Conservation (phyloP, 2,888 invertebrate genomes). For the Lacanobia wlatinum region DNA sequence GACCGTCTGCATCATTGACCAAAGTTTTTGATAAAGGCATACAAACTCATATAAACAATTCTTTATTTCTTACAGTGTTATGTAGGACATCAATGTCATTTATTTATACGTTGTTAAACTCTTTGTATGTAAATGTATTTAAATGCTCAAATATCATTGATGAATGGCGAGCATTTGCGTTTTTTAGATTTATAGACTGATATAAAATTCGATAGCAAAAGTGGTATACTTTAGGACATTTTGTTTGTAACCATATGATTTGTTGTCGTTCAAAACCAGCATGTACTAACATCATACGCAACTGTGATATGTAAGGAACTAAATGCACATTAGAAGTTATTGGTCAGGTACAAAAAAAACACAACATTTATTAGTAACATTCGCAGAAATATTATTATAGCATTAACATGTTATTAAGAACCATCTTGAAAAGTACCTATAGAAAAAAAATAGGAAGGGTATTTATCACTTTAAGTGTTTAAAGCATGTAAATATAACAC, state of each 20-base stretch:
- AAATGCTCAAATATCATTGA: constrained; percentile 28
- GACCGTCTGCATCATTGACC: constrained; percentile 38
- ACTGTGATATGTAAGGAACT: too few relatives aligned
- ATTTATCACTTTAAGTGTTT: not conserved
- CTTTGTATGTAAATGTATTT: constrained; percentile 40
- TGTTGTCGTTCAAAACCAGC: not conserved
- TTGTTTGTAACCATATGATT: not conserved
- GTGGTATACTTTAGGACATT: not conserved
- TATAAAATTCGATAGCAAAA: constrained; percentile 5
- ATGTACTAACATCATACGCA: not conserved
- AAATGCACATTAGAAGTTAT: not conserved
- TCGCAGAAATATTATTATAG: not conserved
- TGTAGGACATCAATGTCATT: constrained; percentile 26
- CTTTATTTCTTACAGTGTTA: constrained; percentile 21
- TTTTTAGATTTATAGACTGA: constrained; percentile 14
- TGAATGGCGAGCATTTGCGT: constrained; percentile 6
- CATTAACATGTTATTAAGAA: not conserved
- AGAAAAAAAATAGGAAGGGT: not conserved
- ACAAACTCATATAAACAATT: constrained; percentile 20
- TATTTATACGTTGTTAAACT: constrained; percentile 38
- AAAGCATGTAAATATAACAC: not conserved
- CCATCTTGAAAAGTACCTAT: not conserved
- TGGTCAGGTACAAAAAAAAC: too few relatives aligned
- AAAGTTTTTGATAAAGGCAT: constrained; percentile 23
- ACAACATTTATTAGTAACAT: not conserved